Evolutionary conservation across 2,797 vertebrate genomes (phyloP), one percentile per base, ranked within the genome.

Genomic region (Capromys pilorides): DNA sequence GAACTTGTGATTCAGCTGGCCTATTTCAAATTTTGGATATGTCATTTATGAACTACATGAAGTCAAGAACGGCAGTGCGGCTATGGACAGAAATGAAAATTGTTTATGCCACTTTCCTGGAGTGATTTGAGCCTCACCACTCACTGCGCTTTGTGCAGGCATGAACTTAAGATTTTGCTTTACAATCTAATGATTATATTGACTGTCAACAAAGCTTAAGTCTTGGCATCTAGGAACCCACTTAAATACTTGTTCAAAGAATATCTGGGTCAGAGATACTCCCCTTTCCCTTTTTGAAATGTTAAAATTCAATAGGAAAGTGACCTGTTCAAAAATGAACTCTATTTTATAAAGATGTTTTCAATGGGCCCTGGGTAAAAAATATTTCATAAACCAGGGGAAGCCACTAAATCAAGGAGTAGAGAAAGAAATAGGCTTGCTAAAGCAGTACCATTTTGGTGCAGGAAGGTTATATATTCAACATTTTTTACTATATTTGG

Each of bases 401-500:
- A 95, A 81, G 84, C 93, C 94, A 84, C 85, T 97, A 98, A 96
- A 97, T 97, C 96, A 97, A 95, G 91, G 95, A 97, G 75, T 36
- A 39, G 83, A 91, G 83, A 54, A 97, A 97, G 96, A 97, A 97
- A 97, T 66, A 97, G 92, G 96, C 95, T 95, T 97, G 92, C 90
- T 96, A 97, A 96, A 97, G 93, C 82, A 97, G 95, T 94, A 96
- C 96, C 77, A 80, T 96, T 98, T 97, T 96, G 86, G 95, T 97
- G 95, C 57, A 39, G 97, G 89, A 89, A 96, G 95, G 97, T 97
- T 97, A 97, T 96, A 95, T 96, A 95, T 98, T 97, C 97, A 96
- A 97, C 96, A 97, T 97, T 96, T 97, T 98, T 97, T 1, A 1
- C 97, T 97, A 94, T 96, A 95, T 98, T 98, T 98, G 96, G 93